Evolutionary conservation across 2,888 invertebrate species (phyloP).

Genomic region (Drosophila hawaiiensis): DNA sequence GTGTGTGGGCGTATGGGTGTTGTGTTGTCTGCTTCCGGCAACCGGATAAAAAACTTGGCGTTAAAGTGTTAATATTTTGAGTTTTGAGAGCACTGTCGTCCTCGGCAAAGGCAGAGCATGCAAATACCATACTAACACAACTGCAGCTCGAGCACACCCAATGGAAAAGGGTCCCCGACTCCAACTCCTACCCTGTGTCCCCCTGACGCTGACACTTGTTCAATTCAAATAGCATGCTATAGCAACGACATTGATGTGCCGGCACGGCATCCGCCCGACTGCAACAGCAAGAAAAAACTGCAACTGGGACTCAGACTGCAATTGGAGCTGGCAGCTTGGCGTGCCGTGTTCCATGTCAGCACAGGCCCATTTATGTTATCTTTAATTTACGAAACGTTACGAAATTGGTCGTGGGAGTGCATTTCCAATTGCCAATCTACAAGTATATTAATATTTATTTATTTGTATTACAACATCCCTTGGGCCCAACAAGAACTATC

Average conservation of each 20-base stretch:
- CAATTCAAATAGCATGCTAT: conserved; percentile 80
- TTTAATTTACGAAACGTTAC: conserved; percentile 74
- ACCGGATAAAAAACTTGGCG: conserved; percentile 80
- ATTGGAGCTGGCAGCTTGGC: conserved; percentile 27
- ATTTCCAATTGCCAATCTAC: conserved; percentile 73
- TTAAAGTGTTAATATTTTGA: conserved; percentile 80
- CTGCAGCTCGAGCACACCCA: conserved; percentile 13
- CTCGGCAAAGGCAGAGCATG: conserved; percentile 61
- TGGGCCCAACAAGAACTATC: conserved; percentile 32
- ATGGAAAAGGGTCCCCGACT: conserved; percentile 9
- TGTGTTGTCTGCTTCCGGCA: conserved; percentile 81
- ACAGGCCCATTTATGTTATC: conserved; percentile 78
- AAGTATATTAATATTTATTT: conserved; percentile 70
- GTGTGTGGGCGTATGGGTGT: conserved; percentile 23
- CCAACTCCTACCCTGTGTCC: conserved; percentile 41
- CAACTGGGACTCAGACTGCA: conserved; percentile 32
- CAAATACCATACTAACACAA: conserved; percentile 50
- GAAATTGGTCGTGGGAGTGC: conserved; percentile 78
- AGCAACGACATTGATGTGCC: conserved; percentile 75
- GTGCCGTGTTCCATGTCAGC: conserved; percentile 50
- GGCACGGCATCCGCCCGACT: conserved; percentile 70
- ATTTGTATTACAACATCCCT: conserved; percentile 40
- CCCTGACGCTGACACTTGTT: conserved; percentile 79
- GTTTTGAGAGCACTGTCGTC: conserved; percentile 75
- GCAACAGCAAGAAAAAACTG: conserved; percentile 22